Percentiles rank a stretch among this genome's conserved stretches.
Conservation (phyloP, 2,888 invertebrate genomes). For the Formica aserva region DNA sequence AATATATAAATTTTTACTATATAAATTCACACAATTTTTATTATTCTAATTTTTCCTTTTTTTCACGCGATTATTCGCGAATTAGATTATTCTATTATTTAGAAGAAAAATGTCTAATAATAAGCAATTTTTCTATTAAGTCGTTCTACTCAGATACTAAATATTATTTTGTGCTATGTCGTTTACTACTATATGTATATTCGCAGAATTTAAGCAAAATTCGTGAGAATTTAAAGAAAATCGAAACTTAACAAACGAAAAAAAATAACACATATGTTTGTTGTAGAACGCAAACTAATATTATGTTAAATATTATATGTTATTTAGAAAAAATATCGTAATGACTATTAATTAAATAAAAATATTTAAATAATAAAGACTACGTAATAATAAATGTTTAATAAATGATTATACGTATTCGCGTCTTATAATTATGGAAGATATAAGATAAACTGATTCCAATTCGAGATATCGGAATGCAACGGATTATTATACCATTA, state of each 20-base stretch:
- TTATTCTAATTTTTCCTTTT: not conserved
- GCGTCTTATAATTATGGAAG: not conserved
- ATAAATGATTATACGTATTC: not conserved
- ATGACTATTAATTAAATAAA: not conserved
- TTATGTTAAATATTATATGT: not conserved
- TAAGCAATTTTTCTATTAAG: not conserved
- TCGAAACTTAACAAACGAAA: not conserved
- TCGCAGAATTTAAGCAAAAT: no score
- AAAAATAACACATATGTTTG: not conserved
- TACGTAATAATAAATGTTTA: not conserved
- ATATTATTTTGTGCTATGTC: not conserved
- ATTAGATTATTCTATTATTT: not conserved
- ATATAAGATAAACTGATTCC: not conserved
- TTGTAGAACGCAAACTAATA: not conserved
- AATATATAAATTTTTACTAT: not conserved
- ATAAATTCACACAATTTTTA: not conserved
- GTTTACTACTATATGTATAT: not conserved
- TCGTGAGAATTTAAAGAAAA: not conserved
- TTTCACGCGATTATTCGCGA: not conserved
- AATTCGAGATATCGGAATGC: not conserved
- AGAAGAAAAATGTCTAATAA: not conserved
- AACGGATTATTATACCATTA: not conserved
- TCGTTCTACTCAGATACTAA: not conserved
- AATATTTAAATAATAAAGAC: not conserved
- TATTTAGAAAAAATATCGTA: not conserved